Evolutionary conservation across 2,113 vertebrate species (phyloP).

Genomic region (Sylvilagus bachmani): DNA sequence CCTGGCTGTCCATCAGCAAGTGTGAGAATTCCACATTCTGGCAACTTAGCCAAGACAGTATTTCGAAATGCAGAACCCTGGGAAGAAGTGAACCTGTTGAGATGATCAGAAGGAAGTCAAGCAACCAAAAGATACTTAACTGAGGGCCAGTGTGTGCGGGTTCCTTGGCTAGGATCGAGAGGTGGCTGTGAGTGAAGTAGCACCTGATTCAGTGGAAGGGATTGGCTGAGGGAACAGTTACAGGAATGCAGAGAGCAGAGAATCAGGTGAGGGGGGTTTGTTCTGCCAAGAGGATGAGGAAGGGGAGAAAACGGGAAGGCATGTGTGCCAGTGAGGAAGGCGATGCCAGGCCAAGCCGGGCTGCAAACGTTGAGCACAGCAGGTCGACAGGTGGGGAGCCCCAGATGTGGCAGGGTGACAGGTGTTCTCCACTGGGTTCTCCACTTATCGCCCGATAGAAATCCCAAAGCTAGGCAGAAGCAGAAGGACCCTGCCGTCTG

Average conservation of each 20-base stretch:
- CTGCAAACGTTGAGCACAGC: not conserved
- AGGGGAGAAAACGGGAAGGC: not conserved
- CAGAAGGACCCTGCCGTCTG: not conserved
- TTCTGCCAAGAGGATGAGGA: not conserved
- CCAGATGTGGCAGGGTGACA: not conserved
- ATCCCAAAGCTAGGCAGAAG: not conserved
- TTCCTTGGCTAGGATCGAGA: not conserved
- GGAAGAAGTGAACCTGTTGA: not conserved
- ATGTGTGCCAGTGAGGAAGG: rapidly evolving
- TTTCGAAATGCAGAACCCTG: not conserved
- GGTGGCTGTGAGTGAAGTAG: not conserved
- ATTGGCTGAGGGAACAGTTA: not conserved
- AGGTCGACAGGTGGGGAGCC: not conserved
- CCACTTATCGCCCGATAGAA: not conserved
- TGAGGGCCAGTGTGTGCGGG: not conserved
- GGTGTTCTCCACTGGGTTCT: not conserved
- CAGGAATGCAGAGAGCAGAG: not conserved
- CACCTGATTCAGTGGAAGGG: not conserved
- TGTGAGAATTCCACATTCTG: not conserved
- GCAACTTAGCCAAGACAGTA: not conserved
- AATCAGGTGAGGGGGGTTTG: not conserved
- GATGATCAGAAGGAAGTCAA: not conserved
- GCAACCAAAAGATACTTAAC: too few species aligned
- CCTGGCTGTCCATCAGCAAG: not conserved
- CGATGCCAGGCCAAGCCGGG: rapidly evolving